Evolutionary conservation across 2,113 vertebrate species (phyloP).

Genomic region (Petrocephalus zakoni): DNA sequence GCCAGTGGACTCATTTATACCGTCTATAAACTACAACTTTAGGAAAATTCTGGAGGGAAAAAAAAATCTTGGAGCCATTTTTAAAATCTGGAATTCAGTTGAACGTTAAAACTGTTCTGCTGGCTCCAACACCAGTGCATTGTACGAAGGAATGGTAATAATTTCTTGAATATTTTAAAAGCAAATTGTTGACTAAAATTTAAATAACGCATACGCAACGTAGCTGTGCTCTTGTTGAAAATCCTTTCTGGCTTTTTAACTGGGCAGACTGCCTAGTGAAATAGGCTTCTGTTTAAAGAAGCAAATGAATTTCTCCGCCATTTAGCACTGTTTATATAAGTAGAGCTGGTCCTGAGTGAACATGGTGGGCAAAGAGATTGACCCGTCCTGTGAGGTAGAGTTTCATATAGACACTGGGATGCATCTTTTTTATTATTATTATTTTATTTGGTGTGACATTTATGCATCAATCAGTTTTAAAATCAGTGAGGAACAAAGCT

Average conservation of each 20-base stretch:
- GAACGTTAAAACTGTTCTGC: neutral
- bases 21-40: neutral
- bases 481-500: neutral
- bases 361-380: constrained; percentile 15
- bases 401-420: neutral
- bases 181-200: neutral
- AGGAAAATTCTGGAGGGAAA: neutral
- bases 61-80: neutral
- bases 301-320: constrained; percentile 35
- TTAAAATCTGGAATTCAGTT: neutral
- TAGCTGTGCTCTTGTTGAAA: constrained; percentile 11
- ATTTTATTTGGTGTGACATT: neutral
- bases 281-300: constrained; percentile 37
- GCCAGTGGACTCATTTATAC: neutral
- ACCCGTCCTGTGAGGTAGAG: neutral
- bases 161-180: neutral
- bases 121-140: neutral
- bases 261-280: constrained; percentile 30
- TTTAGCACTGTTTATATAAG: constrained; percentile 30
- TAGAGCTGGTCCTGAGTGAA: constrained; percentile 21
- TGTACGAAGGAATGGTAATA: neutral
- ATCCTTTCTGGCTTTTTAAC: constrained; percentile 30
- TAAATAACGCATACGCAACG: constrained; percentile 19
- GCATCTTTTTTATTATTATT: neutral
- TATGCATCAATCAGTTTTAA: neutral